phyloP scores from a whole-genome alignment of 2,888 invertebrate genomes.

The Heliconius hortense region DNA sequence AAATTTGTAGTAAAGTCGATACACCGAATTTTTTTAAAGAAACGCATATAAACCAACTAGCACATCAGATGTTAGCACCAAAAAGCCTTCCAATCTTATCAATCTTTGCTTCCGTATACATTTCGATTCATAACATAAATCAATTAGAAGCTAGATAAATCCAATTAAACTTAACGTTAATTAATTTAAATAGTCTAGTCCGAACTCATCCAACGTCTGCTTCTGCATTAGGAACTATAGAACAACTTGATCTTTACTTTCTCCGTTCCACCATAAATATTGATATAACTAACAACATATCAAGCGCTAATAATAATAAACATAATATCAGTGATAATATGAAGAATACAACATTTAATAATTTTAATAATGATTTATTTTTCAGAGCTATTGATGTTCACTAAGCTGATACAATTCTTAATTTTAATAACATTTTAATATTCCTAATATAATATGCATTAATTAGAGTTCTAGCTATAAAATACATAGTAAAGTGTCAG shows the following conservation, averaged over 20 bases:
- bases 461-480: slow-evolving; percentile 81
- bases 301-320: slow-evolving; percentile 29
- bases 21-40: slow-evolving; percentile 28
- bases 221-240: slow-evolving; percentile 14
- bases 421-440: slow-evolving; percentile 77
- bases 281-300: slow-evolving; percentile 16
- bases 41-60: slow-evolving; percentile 37
- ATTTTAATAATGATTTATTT: slow-evolving; percentile 81
- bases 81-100: slow-evolving; percentile 37
- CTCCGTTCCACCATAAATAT: slow-evolving; percentile 11
- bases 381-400: slow-evolving; percentile 81
- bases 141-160: slow-evolving; percentile 25
- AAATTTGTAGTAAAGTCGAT: background rate
- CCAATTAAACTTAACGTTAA: slow-evolving; percentile 17
- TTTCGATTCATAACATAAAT: slow-evolving; percentile 21
- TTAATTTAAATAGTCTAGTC: slow-evolving; percentile 11
- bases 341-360: slow-evolving; percentile 78
- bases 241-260: background rate
- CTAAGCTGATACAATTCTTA: slow-evolving; percentile 82
- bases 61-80: slow-evolving; percentile 65
- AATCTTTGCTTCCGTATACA: slow-evolving; percentile 36
- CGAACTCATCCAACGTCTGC: background rate
- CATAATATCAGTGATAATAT: slow-evolving; percentile 40
- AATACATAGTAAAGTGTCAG: slow-evolving; percentile 76
- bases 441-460: slow-evolving; percentile 80